Evolutionary conservation across 2,113 vertebrate species (phyloP).

Genomic region (Martes martes): DNA sequence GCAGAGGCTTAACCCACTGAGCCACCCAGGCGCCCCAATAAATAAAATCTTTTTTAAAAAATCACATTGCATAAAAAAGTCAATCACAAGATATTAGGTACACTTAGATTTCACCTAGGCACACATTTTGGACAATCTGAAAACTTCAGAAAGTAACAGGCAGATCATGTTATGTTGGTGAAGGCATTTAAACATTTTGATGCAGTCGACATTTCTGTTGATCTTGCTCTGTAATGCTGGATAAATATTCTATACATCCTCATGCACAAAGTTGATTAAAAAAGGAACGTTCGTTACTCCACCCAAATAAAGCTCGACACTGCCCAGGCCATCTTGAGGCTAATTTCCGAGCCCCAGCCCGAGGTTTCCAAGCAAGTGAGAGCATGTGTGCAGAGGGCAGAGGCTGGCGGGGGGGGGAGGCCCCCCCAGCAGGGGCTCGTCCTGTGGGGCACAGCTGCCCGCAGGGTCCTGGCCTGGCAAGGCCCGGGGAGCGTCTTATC

Average conservation of each 20-base stretch:
- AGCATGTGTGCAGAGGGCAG: background rate
- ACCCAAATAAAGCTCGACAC: background rate
- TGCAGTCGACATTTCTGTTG: background rate
- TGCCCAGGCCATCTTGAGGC: background rate
- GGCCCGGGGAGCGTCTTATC: conserved; percentile 62
- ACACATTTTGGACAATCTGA: background rate
- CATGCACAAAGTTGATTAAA: background rate
- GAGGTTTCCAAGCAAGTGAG: background rate
- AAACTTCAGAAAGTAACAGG: background rate
- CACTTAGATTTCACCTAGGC: background rate
- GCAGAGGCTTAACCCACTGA: no score
- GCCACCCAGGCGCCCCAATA: no score
- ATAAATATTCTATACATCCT: background rate
- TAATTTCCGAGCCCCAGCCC: background rate
- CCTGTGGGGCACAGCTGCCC: background rate
- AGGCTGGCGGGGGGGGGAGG: rapidly evolving
- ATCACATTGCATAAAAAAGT: background rate
- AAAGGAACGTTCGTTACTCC: background rate
- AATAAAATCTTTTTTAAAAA: background rate
- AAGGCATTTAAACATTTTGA: background rate
- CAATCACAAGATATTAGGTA: background rate
- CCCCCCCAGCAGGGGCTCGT: background rate
- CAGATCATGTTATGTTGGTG: background rate
- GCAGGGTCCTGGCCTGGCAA: background rate
- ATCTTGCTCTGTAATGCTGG: background rate